phyloP scores from a whole-genome alignment of 2,113 vertebrate species.

The Sclerurus mexicanus region DNA sequence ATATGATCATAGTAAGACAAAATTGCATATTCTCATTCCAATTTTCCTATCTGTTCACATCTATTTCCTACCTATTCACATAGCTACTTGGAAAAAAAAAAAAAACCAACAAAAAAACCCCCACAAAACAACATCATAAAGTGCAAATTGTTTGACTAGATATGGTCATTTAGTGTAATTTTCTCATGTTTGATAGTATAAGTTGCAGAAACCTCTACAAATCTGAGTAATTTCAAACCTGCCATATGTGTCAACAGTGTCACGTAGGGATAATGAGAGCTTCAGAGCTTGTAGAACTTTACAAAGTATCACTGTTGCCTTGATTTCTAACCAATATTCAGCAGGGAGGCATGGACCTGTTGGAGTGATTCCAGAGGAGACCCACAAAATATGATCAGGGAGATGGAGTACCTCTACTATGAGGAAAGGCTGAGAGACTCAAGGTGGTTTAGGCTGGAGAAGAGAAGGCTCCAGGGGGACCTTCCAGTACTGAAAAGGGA shows the following conservation, averaged over 20 bases:
- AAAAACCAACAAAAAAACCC: too few relatives aligned
- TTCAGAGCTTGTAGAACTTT: background rate
- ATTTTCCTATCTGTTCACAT: background rate
- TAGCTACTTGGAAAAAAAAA: background rate
- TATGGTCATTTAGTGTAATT: background rate
- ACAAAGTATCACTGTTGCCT: background rate
- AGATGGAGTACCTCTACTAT: background rate
- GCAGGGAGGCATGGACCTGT: background rate
- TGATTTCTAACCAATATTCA: background rate
- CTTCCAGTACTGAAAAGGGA: background rate
- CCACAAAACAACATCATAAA: background rate
- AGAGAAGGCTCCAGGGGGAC: accelerated
- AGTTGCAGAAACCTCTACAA: background rate
- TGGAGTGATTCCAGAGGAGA: background rate
- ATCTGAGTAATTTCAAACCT: background rate
- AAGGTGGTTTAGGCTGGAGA: background rate
- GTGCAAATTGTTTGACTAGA: background rate
- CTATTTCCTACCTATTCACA: background rate
- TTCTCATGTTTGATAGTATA: background rate
- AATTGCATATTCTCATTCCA: background rate
- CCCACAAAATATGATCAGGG: background rate
- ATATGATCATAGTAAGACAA: background rate
- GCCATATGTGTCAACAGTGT: background rate
- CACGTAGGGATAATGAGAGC: background rate
- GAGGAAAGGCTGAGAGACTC: background rate